Percentiles rank a stretch among this genome's conserved stretches.
phyloP scores from a whole-genome alignment of 1,140 invertebrate genomes.

The Drosophila sproati region DNA sequence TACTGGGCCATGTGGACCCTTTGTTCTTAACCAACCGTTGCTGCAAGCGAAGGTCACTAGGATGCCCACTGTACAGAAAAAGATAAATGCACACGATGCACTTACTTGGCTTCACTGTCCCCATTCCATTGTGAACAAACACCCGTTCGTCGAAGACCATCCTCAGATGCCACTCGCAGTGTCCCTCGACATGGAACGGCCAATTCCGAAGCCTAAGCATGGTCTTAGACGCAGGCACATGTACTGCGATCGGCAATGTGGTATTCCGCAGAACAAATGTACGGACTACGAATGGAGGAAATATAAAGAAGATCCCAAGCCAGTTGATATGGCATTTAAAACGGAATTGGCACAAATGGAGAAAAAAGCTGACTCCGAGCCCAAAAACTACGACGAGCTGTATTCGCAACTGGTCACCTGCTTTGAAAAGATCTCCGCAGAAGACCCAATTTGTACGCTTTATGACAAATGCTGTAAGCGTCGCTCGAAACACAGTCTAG shows the following conservation, averaged over 20 bases:
- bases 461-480: slow-evolving; percentile 45
- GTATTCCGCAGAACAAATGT: slow-evolving; percentile 41
- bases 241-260: slow-evolving; percentile 38
- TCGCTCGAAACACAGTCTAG: background rate
- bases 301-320: slow-evolving; percentile 22
- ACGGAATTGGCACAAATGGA: background rate
- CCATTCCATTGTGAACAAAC: background rate
- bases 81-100: slow-evolving; percentile 15
- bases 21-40: slow-evolving; percentile 40
- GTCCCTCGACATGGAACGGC: slow-evolving; percentile 29
- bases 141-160: slow-evolving; percentile 18
- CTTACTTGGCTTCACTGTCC: slow-evolving; percentile 34
- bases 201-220: slow-evolving; percentile 4
- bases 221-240: slow-evolving; percentile 6
- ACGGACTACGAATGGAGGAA: slow-evolving; percentile 43
- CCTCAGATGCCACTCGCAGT: background rate
- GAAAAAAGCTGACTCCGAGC: slow-evolving; percentile 25
- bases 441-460: slow-evolving; percentile 1
- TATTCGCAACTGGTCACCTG: slow-evolving; percentile 45
- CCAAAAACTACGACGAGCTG: slow-evolving; percentile 61
- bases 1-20: background rate
- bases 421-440: slow-evolving; percentile 21
- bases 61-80: slow-evolving; percentile 52
- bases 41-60: slow-evolving; percentile 27
- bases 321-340: slow-evolving; percentile 12